Conservation (phyloP, 2,797 vertebrate species). For the Hydrocynus forskahlii region DNA sequence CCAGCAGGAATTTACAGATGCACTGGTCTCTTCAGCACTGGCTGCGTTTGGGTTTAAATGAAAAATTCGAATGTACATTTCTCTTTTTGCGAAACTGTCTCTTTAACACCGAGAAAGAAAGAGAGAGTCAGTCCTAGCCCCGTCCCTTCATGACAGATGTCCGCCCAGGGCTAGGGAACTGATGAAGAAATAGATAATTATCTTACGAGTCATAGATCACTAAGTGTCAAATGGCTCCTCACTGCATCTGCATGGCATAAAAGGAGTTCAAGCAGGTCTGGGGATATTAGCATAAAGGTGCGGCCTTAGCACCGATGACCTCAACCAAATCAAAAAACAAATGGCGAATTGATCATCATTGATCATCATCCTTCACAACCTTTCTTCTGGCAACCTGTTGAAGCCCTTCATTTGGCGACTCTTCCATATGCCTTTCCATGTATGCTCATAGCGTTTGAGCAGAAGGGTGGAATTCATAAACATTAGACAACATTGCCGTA, state of each 20-base stretch:
- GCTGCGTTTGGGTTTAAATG: neutral
- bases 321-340: neutral
- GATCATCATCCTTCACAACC: slow-evolving; percentile 7
- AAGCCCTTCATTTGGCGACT: slow-evolving; percentile 15
- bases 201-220: slow-evolving; percentile 53
- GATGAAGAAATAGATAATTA: slow-evolving; percentile 57
- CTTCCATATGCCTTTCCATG: slow-evolving; percentile 26
- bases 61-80: neutral
- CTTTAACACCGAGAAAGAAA: slow-evolving; percentile 56
- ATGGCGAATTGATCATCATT: slow-evolving; percentile 7
- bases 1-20: neutral
- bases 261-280: neutral
- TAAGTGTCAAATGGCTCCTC: slow-evolving; percentile 41
- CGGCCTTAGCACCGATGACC: neutral
- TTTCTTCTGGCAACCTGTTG: slow-evolving; percentile 37
- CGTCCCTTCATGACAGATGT: slow-evolving; percentile 53
- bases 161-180: slow-evolving; percentile 38
- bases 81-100: neutral
- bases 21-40: no score
- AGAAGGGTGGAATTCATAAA: slow-evolving; percentile 51
- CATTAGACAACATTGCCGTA: slow-evolving; percentile 39
- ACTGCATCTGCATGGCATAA: slow-evolving; percentile 4
- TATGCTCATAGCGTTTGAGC: slow-evolving; percentile 34
- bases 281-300: neutral
- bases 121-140: slow-evolving; percentile 33